phyloP scores from a whole-genome alignment of 2,888 invertebrate species.

The Maniola hyperantus region DNA sequence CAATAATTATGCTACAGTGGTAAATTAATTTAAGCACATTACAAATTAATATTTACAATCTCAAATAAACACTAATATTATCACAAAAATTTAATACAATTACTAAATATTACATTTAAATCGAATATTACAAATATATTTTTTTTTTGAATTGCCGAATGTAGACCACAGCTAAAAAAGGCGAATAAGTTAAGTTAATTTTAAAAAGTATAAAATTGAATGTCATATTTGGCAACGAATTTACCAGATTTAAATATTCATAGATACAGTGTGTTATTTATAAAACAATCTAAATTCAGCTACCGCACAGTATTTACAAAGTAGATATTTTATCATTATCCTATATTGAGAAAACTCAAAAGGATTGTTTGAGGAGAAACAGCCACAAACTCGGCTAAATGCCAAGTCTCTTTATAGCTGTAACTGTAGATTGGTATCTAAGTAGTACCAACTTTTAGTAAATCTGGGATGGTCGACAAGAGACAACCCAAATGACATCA shows the following conservation, averaged over 20 bases:
- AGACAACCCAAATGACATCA: too few species aligned
- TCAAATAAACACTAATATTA: conserved; percentile 48
- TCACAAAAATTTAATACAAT: conserved; percentile 40
- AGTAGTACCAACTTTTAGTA: too few species aligned
- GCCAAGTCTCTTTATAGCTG: neutral
- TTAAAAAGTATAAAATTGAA: neutral
- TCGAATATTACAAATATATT: conserved; percentile 2
- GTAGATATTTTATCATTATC: neutral
- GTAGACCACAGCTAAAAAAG: neutral
- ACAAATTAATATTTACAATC: conserved; percentile 58
- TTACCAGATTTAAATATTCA: neutral
- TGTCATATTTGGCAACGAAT: neutral
- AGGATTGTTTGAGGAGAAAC: neutral
- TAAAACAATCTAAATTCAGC: neutral
- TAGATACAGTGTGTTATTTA: neutral
- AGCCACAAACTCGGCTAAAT: neutral
- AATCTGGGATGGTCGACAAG: neutral
- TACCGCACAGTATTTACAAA: neutral
- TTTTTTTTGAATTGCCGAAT: neutral
- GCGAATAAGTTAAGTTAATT: neutral
- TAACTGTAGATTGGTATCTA: neutral
- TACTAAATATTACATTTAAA: conserved; percentile 11
- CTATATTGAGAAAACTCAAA: neutral
- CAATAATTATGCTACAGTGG: conserved; percentile 27
- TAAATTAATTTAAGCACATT: conserved; percentile 24